These are phyloP conservation scores for Adrianichthys oophorus DNA, from an alignment of 2,797 vertebrate genomes.

Conservation along the genomic window DNA sequence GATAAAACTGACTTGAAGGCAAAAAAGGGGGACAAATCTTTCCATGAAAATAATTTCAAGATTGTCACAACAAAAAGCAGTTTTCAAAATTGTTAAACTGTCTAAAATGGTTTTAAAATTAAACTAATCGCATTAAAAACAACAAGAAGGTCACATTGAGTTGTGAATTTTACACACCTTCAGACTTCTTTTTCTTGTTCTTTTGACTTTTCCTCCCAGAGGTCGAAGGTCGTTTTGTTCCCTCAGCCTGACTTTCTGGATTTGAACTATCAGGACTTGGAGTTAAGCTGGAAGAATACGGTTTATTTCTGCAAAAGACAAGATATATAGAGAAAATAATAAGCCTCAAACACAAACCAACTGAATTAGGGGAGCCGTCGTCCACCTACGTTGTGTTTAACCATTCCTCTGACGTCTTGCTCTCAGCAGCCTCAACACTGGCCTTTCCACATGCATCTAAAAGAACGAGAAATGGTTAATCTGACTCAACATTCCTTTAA, in stretches of 20 bases:
- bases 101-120: too few species aligned
- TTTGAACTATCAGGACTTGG: constrained; percentile 71
- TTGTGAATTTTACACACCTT: constrained; percentile 51
- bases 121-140: background rate
- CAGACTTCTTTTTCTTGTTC: constrained; percentile 83
- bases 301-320: constrained; percentile 62
- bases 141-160: background rate
- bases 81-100: too few species aligned
- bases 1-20: too few species aligned
- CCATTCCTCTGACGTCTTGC: constrained; percentile 89
- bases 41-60: too few species aligned
- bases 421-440: constrained; percentile 84
- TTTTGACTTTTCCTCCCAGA: constrained; percentile 78
- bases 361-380: background rate
- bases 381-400: constrained; percentile 77
- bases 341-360: background rate
- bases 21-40: too few species aligned
- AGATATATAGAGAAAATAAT: too few species aligned
- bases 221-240: constrained; percentile 59
- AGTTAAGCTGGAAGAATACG: constrained; percentile 79
- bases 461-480: constrained; percentile 1
- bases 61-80: too few species aligned
- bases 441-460: constrained; percentile 80
- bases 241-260: constrained; percentile 52
- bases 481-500: too few species aligned